Percentiles rank a stretch among this genome's conserved stretches.
Evolutionary conservation across 2,888 invertebrate genomes (phyloP).

Genomic region (Lottia gigantea): DNA sequence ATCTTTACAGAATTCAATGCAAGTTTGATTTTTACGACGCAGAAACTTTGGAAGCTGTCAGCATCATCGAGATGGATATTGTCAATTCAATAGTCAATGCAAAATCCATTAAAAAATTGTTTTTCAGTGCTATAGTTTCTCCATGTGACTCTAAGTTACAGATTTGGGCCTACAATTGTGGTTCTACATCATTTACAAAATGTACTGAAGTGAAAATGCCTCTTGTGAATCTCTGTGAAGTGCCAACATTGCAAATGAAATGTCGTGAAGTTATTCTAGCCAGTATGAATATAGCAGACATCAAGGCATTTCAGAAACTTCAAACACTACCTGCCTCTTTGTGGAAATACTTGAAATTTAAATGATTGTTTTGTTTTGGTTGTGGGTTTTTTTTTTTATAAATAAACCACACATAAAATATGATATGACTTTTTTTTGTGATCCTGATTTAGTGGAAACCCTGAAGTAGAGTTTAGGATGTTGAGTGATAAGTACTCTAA

Average conservation of each 20-base stretch:
- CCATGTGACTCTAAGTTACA: background rate
- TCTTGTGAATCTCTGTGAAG: background rate
- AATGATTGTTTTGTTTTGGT: background rate
- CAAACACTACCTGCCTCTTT: background rate
- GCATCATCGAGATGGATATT: background rate
- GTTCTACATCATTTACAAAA: background rate
- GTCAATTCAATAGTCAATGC: too few relatives aligned
- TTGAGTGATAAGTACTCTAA: too few relatives aligned
- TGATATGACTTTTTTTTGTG: too few relatives aligned
- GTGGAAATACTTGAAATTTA: background rate
- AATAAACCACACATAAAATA: too few relatives aligned
- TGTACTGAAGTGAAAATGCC: background rate
- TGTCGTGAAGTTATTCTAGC: background rate
- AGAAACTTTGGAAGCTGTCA: constrained; percentile 8
- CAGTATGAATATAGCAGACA: background rate
- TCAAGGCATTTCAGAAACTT: background rate
- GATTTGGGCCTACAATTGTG: background rate
- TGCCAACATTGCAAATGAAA: background rate
- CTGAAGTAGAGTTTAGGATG: too few relatives aligned
- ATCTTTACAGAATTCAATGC: background rate
- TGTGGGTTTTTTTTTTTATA: too few relatives aligned
- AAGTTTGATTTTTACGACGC: constrained; percentile 15
- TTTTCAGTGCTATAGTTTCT: background rate
- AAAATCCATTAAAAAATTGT: too few relatives aligned
- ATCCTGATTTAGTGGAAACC: too few relatives aligned